Conservation (phyloP, 1,140 invertebrate genomes). For the Anastrepha obliqua region DNA sequence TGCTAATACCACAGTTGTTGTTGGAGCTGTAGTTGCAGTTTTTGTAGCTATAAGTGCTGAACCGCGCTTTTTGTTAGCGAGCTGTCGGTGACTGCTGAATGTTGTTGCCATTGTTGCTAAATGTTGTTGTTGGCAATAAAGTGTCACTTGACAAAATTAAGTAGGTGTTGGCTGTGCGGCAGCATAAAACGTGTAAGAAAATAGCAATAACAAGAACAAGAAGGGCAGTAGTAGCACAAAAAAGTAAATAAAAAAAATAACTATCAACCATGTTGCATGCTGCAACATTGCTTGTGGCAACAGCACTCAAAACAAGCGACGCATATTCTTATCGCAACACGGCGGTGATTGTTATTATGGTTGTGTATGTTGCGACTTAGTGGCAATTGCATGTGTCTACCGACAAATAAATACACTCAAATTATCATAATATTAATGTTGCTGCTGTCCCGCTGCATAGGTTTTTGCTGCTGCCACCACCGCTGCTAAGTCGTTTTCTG, state of each 20-base stretch:
- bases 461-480: not conserved
- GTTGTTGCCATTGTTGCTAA: slow-evolving; percentile 30
- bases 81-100: not conserved
- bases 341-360: not conserved
- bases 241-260: not conserved
- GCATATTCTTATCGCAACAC: slow-evolving; percentile 30
- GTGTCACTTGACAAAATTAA: slow-evolving; percentile 52
- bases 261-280: not conserved
- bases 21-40: not conserved
- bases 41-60: not conserved
- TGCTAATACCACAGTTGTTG: not conserved
- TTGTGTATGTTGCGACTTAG: not conserved
- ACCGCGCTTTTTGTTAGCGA: not conserved
- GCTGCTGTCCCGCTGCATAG: not conserved
- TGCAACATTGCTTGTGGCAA: not conserved
- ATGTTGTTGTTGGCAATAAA: slow-evolving; percentile 32
- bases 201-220: not conserved
- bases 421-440: slow-evolving; percentile 38
- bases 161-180: slow-evolving; percentile 38
- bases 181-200: not conserved
- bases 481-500: not conserved
- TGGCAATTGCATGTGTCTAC: not conserved
- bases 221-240: not conserved
- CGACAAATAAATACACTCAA: slow-evolving; percentile 4
- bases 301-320: not conserved